Evolutionary conservation across 2,113 vertebrate genomes (phyloP), one percentile per base, ranked within the genome.

Genomic region (Platysteira castanea): DNA sequence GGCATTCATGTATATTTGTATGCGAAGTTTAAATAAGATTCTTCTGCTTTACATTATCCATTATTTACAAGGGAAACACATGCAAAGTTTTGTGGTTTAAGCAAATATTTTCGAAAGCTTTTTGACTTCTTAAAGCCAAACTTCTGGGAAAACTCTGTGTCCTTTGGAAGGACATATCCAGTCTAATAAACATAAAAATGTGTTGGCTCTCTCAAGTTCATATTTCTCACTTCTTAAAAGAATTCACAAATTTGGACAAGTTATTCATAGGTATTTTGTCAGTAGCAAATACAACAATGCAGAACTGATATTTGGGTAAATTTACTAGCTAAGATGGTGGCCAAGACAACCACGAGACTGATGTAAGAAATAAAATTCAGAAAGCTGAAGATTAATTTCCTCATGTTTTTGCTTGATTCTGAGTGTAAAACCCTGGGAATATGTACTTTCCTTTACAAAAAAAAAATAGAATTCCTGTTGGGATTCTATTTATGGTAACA

Each of bases 11-110:
- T 79, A 65, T 93, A 97, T 96, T 94, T 95, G 85, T 84, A 93
- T 71, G 81, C 71, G 63, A 75, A 93, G 82, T 95, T 97, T 97
- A 97, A 98, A 93, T 95, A 97, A 96, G 83, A 46, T 80, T 78
- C 75, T 90, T 92, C 88, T 95, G 59, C 60, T 59, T 46, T 88
- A 46, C 91, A n/a, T 81, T 97, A 92, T 76, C 54, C 52, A 92
- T 96, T 96, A 95, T 96, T 97, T 97, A 96, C 87, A 96, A 93
- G 80, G 31, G 94, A 97, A 97, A 84, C 28, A 88, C 61, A 78
- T 78, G 52, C 22, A 77, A 73, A 59, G 59, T 85, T 87, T 46
- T 46, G 49, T 84, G 88, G 57, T 96, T 76, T 92, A 85, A 97
- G 95, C 70, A 95, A 86, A 52, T 64, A 54, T 84, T 89, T 75